These are phyloP conservation scores for Cryptus armator DNA, from an alignment of 2,888 invertebrate genomes.

Conservation along the genomic window DNA sequence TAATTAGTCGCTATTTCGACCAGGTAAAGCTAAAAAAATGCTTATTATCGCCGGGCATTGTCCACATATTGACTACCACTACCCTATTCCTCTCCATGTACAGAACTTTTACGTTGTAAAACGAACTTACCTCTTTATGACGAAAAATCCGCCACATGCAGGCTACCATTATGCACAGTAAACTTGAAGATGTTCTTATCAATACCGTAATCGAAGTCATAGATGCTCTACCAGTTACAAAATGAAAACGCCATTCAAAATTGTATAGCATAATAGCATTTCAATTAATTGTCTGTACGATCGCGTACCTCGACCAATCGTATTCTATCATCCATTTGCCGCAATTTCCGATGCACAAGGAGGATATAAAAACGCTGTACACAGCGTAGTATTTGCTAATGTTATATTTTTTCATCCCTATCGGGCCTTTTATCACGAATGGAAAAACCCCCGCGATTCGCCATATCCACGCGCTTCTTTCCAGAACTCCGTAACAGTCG, in stretches of 20 bases:
- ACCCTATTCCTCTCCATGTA: too few relatives aligned
- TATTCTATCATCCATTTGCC: background rate
- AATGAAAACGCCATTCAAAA: background rate
- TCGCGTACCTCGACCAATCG: background rate
- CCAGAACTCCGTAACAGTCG: slow-evolving; percentile 53
- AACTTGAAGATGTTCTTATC: slow-evolving; percentile 16
- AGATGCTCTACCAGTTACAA: background rate
- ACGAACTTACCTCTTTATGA: slow-evolving; percentile 46
- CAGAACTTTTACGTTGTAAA: background rate
- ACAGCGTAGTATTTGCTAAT: slow-evolving; percentile 32
- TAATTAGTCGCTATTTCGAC: too few relatives aligned
- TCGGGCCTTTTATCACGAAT: slow-evolving; percentile 19
- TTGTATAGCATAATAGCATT: background rate
- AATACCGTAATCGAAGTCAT: slow-evolving; percentile 18
- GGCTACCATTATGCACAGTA: slow-evolving; percentile 43
- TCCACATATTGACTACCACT: too few relatives aligned
- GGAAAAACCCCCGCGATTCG: slow-evolving; percentile 60
- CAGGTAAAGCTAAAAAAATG: too few relatives aligned
- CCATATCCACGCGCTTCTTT: slow-evolving; percentile 56
- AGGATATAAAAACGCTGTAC: slow-evolving; percentile 21
- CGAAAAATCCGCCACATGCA: slow-evolving; percentile 43
- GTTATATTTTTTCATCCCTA: slow-evolving; percentile 43
- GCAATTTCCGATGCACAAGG: background rate
- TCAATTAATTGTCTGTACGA: background rate
- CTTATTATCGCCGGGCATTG: too few relatives aligned